Conservation (phyloP, 2,113 vertebrate species). For the Poecilia latipinna region DNA sequence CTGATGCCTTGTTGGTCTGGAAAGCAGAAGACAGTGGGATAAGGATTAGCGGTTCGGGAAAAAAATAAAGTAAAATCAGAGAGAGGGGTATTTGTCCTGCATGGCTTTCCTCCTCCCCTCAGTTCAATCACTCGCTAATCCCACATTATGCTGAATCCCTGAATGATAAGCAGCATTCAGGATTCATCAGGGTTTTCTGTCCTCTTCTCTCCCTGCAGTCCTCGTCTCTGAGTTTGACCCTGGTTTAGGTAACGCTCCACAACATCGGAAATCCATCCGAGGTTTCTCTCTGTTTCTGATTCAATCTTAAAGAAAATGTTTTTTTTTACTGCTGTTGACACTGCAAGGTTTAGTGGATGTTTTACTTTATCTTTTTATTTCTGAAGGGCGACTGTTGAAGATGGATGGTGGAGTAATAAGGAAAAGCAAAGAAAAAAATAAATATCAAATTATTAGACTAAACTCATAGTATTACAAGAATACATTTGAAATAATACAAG, state of each 20-base stretch:
- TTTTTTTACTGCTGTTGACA: neutral
- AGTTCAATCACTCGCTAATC: slow-evolving; percentile 37
- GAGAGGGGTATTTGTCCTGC: slow-evolving; percentile 46
- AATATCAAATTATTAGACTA: too few relatives aligned
- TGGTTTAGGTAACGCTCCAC: slow-evolving; percentile 47
- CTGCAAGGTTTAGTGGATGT: slow-evolving; percentile 46
- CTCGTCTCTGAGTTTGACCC: slow-evolving; percentile 53
- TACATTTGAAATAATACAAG: too few relatives aligned
- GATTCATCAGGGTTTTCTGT: slow-evolving; percentile 33
- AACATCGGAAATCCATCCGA: slow-evolving; percentile 70
- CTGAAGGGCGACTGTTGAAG: slow-evolving; percentile 4
- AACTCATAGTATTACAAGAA: too few relatives aligned
- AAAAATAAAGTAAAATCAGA: slow-evolving; percentile 7
- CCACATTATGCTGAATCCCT: slow-evolving; percentile 35
- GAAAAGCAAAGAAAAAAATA: too few relatives aligned
- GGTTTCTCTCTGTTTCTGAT: slow-evolving; percentile 73
- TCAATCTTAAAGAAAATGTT: slow-evolving; percentile 65
- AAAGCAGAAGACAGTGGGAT: slow-evolving; percentile 36
- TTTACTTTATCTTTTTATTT: slow-evolving; percentile 42
- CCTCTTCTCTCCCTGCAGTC: slow-evolving; percentile 13
- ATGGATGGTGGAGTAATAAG: neutral
- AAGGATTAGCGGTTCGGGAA: slow-evolving; percentile 30
- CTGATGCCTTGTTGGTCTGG: slow-evolving; percentile 90
- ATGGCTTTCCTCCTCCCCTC: slow-evolving; percentile 39
- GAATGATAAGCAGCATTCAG: slow-evolving; percentile 21